Percentiles rank a stretch among this genome's conserved stretches.
Evolutionary conservation across 2,797 vertebrate species (phyloP).

Genomic region (Falco concolor): DNA sequence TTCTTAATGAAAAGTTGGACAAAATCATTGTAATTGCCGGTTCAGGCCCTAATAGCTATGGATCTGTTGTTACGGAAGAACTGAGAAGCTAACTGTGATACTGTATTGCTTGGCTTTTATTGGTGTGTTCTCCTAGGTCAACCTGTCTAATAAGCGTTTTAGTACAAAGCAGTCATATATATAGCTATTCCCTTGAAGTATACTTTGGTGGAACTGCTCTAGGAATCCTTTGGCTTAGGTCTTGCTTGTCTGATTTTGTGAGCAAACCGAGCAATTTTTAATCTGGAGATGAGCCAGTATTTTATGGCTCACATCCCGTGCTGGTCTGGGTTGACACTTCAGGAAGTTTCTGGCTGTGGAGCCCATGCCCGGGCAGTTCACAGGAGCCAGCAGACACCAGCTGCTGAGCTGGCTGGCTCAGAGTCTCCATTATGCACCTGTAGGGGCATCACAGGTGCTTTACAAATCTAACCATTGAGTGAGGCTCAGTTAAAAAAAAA

Average conservation of each 20-base stretch:
- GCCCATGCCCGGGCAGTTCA: rapidly evolving
- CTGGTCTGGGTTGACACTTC: neutral
- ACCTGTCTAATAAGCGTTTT: neutral
- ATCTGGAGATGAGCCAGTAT: rapidly evolving
- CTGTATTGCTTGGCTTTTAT: neutral
- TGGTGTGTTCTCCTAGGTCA: neutral
- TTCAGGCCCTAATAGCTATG: neutral
- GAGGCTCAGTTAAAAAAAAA: neutral
- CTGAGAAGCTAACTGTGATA: neutral
- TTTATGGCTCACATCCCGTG: neutral
- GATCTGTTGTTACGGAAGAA: neutral
- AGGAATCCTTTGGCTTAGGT: neutral
- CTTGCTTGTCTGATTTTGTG: neutral
- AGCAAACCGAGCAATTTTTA: neutral
- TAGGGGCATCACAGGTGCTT: neutral
- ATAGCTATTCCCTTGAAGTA: neutral
- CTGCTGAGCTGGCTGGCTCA: neutral
- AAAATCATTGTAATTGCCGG: neutral
- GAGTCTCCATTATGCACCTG: neutral
- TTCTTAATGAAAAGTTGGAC: neutral
- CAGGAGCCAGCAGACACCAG: neutral
- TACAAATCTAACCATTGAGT: rapidly evolving
- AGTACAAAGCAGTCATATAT: rapidly evolving
- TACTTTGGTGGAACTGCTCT: neutral
- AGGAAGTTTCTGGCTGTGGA: neutral